Base-by-base conservation (phyloP, 2,888 invertebrate genomes). In the Argynnis bischoffii region DNA sequence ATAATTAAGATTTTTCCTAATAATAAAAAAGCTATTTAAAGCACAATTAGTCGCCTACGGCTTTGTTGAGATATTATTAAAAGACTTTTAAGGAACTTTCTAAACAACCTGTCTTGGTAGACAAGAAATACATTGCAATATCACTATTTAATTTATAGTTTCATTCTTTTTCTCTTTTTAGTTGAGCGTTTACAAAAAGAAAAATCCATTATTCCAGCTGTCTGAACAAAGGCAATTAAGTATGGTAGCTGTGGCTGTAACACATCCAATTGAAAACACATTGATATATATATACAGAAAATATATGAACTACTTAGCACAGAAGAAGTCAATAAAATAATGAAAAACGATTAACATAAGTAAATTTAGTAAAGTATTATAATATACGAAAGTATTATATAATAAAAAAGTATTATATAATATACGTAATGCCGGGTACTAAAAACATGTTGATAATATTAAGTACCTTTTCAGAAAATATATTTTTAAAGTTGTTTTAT, bases 161-260 rank as follows among this genome's bases (percentile, higher is more conserved):
- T 69, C 48, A 63, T 64, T 57, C 41, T 61, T 54, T 67, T 57
- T 67, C 65, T 67, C 57, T 65, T 66, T 71, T 69, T 69, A 70
- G 67, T 70, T 67, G 57, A 66, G 54, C 60, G 64, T 69, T 69
- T 67, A 66, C 63, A 59, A 69, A 66, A 69, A 70, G 67, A 70
- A 74, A 73, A 72, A 73, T 70, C 72, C 69, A 73, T 75, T 74
- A 73, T 71, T 74, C 72, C 72, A 72, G 69, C 66, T 69, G 71
- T 70, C 69, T 70, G 72, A 70, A 74, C 72, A 72, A 64, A 67
- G 69, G 69, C 72, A 72, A 74, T 78, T 72, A 74, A 76, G 73
- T 76, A 76, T 73, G 74, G 65, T 64, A 66, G 65, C 48, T 69
- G 69, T 55, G 69, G 60, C 54, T 68, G 72, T 66, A 69, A 69